phyloP scores from a whole-genome alignment of 2,888 invertebrate species.

The Tipula unca region DNA sequence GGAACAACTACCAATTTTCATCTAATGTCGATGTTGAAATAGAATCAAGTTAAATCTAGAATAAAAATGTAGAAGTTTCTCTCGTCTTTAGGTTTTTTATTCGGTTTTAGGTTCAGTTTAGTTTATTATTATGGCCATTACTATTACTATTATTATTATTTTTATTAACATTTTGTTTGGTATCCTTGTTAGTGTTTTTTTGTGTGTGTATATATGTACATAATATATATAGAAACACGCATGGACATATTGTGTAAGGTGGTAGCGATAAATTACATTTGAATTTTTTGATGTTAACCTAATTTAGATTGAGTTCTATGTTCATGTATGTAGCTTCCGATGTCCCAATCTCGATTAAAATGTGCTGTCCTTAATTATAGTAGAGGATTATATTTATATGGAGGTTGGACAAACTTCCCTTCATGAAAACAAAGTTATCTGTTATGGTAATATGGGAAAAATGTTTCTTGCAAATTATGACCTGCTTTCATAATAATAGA shows the following conservation, averaged over 20 bases:
- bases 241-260: background rate
- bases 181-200: background rate
- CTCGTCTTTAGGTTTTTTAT: background rate
- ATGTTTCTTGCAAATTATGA: no score
- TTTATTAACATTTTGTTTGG: background rate
- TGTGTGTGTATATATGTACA: background rate
- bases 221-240: no score
- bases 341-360: no score
- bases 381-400: no score
- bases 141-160: background rate
- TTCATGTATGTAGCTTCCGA: no score
- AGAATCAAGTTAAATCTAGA: slow-evolving; percentile 2
- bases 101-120: background rate
- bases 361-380: no score
- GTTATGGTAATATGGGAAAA: no score
- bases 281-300: background rate
- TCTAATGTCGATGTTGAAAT: background rate
- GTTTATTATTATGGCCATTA: background rate
- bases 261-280: background rate
- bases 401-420: no score
- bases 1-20: slow-evolving; percentile 8
- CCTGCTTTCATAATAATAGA: no score
- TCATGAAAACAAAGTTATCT: no score
- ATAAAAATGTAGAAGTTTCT: background rate
- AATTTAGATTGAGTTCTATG: background rate